A percentile compares a stretch with the other conserved stretches of the same genome.
Conservation (phyloP, 2,888 invertebrate species). For the Carterocephalus palaemon region DNA sequence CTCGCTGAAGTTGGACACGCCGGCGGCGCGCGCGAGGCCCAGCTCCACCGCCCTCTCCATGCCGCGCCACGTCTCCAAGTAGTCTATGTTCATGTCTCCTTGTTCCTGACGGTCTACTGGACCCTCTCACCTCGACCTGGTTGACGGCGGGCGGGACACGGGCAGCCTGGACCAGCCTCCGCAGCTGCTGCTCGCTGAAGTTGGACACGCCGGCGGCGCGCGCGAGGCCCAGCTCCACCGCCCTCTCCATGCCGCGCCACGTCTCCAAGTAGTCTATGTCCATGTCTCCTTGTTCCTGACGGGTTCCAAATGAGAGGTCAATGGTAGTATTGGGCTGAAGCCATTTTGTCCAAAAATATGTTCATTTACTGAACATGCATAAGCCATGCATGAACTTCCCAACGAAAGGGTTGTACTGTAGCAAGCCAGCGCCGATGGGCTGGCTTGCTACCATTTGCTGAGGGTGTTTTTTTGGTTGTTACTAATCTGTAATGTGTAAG, state of each 20-base stretch:
- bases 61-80: slow-evolving; percentile 85
- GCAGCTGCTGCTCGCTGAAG: slow-evolving; percentile 86
- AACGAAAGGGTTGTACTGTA: no score
- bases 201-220: slow-evolving; percentile 89
- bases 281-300: slow-evolving; percentile 61
- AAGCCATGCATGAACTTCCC: no score
- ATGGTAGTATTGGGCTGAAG: no score
- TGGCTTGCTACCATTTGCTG: no score
- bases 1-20: slow-evolving; percentile 89
- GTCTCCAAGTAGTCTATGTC: slow-evolving; percentile 85
- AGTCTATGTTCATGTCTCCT: slow-evolving; percentile 80
- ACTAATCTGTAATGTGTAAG: no score
- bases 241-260: slow-evolving; percentile 87
- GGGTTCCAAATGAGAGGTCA: no score
- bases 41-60: slow-evolving; percentile 84
- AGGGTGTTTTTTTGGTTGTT: no score
- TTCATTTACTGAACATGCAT: no score
- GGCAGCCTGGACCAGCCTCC: slow-evolving; percentile 76
- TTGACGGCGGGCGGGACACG: slow-evolving; percentile 81
- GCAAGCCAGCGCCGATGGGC: no score
- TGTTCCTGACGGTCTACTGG: slow-evolving; percentile 44
- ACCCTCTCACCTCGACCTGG: slow-evolving; percentile 69
- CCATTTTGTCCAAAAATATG: no score
- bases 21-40: slow-evolving; percentile 84
- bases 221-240: slow-evolving; percentile 80